Base-by-base conservation (phyloP, 2,113 vertebrate genomes). In the Cephalopterus ornatus region DNA sequence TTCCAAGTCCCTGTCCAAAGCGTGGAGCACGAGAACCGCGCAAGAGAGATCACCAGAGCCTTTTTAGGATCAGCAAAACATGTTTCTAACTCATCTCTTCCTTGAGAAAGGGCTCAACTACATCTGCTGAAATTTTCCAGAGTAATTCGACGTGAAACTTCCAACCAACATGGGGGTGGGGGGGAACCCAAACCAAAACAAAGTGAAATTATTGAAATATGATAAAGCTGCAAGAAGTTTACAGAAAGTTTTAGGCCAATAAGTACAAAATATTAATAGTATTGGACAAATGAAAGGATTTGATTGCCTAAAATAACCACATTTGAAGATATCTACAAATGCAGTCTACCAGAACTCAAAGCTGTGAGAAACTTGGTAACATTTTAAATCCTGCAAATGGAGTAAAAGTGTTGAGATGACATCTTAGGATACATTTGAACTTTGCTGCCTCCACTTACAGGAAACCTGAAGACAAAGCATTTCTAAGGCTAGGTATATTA, bases 21-120 rank as follows among this genome's bases (percentile, higher is more conserved):
- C 14, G 66, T 15, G 39, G 72, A 85, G 63, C 68, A 89, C 15
- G 0, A 41, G 68, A 94, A 77, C 72, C 67, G 7, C 27, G 55
- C 65, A 80, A 47, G 42, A 83, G 52, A 42, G 37, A 79, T 58
- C 81, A 94, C 46, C 46, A 74, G 62, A 71, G 44, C 58, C 75
- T n/a, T 78, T 61, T 52, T 55, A 91, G 33, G 28, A 72, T 58
- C 27, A 76, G 49, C 66, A 90, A 46, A 96, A 70, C 47, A 33
- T 90, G 32, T 82, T 95, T 93, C 65, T 88, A 76, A 74, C 41
- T 87, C 63, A 9, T 89, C 67, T 76, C 41, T 9, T 79, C 59
- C 66, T 73, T 96, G 78, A 93, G 56, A 96, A 93, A 81, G 35
- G 37, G 42, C 46, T 96, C 59, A 93, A 70, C 27, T 70, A 32